phyloP scores from a whole-genome alignment of 2,113 vertebrate species.

The Acinonyx jubatus region DNA sequence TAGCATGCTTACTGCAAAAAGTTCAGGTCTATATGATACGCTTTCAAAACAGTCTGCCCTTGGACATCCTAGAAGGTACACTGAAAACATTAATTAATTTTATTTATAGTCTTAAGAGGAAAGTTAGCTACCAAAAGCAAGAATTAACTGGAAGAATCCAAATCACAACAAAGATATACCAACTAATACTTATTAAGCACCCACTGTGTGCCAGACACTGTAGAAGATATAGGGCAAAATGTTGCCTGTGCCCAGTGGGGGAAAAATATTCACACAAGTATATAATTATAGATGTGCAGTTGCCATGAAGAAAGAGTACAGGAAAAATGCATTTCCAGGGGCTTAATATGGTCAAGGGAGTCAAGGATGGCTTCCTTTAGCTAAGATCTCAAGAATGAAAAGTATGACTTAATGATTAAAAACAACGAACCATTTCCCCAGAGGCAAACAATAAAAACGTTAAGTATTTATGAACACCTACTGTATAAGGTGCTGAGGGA shows the following conservation, averaged over 20 bases:
- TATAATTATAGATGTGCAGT: rapidly evolving
- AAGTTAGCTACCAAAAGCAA: not conserved
- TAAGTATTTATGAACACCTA: not conserved
- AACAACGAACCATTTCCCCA: conserved; percentile 12
- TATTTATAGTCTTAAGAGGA: not conserved
- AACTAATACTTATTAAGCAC: not conserved
- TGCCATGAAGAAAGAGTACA: not conserved
- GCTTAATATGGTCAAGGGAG: not conserved
- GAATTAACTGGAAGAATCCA: not conserved
- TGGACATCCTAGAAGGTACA: not conserved
- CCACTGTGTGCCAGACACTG: not conserved
- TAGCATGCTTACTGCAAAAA: not conserved
- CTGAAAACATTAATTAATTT: not conserved
- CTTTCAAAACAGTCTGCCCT: not conserved
- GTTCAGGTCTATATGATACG: not conserved
- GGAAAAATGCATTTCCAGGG: not conserved
- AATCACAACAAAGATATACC: not conserved
- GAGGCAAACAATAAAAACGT: not conserved
- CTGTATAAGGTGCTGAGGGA: not conserved
- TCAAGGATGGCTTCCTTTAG: not conserved
- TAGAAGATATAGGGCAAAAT: rapidly evolving
- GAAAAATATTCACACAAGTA: not conserved
- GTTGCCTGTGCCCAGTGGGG: rapidly evolving
- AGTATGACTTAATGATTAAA: not conserved
- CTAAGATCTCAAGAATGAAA: not conserved